A percentile compares a stretch with the other conserved stretches of the same genome.
Evolutionary conservation across 2,888 invertebrate genomes (phyloP).

Genomic region (Philopedon plagiatum): DNA sequence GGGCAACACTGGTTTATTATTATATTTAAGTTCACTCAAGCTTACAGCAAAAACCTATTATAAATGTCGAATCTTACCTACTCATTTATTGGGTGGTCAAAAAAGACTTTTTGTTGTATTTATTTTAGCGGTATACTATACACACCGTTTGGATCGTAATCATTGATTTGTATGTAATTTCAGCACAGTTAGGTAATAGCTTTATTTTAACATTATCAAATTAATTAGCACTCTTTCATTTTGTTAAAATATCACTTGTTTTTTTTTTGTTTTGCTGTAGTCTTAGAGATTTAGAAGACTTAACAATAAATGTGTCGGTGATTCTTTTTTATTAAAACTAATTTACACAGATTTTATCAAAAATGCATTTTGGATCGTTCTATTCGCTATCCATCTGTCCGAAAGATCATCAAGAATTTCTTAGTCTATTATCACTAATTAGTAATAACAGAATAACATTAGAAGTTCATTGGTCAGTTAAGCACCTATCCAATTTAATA

Average conservation of each 20-base stretch:
- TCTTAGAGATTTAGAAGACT: too few relatives aligned
- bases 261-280: too few relatives aligned
- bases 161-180: background rate
- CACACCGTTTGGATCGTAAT: background rate
- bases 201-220: background rate
- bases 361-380: background rate
- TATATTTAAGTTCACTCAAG: background rate
- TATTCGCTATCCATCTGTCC: background rate
- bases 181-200: background rate
- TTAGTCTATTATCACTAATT: background rate
- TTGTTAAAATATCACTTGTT: too few relatives aligned
- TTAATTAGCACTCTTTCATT: background rate
- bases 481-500: too few relatives aligned
- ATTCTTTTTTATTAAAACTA: background rate
- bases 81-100: background rate
- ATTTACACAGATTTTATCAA: background rate
- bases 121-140: conserved; percentile 1
- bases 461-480: too few relatives aligned
- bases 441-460: too few relatives aligned
- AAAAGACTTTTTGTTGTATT: background rate
- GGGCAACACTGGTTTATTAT: background rate
- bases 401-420: background rate
- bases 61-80: background rate
- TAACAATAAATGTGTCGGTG: too few relatives aligned
- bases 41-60: conserved; percentile 1